Evolutionary conservation across 2,888 invertebrate genomes (phyloP).

Genomic region (Choreutis nemorana): DNA sequence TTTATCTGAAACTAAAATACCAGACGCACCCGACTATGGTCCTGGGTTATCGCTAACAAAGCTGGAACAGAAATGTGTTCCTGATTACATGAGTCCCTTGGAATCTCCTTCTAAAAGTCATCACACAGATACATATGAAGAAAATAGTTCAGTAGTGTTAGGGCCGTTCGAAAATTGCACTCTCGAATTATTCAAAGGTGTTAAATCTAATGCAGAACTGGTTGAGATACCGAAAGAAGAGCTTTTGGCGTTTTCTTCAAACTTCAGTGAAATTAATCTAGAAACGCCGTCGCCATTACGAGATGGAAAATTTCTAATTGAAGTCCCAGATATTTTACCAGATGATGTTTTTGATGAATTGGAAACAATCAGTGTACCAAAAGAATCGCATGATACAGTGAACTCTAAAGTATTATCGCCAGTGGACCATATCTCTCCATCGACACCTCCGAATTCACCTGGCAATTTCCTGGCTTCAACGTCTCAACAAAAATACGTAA

Average conservation of each 20-base stretch:
- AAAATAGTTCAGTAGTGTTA: slow-evolving; percentile 63
- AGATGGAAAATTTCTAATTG: slow-evolving; percentile 51
- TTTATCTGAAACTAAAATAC: slow-evolving; percentile 27
- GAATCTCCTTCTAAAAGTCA: slow-evolving; percentile 55
- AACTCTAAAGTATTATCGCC: slow-evolving; percentile 40
- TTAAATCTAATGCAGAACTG: slow-evolving; percentile 46
- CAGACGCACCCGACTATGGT: slow-evolving; percentile 25
- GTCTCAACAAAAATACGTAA: slow-evolving; percentile 42
- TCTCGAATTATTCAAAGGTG: slow-evolving; percentile 54
- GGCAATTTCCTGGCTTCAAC: slow-evolving; percentile 44
- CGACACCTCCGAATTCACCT: slow-evolving; percentile 54
- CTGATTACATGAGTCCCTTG: slow-evolving; percentile 43
- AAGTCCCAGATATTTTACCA: slow-evolving; percentile 48
- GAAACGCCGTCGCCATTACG: slow-evolving; percentile 55
- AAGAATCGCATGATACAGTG: slow-evolving; percentile 25
- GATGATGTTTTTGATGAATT: slow-evolving; percentile 42
- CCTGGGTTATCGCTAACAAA: slow-evolving; percentile 27
- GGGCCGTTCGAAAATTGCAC: slow-evolving; percentile 67
- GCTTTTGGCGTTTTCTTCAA: slow-evolving; percentile 60
- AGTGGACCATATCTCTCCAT: slow-evolving; percentile 41
- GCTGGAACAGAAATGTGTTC: slow-evolving; percentile 33
- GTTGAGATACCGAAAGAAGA: slow-evolving; percentile 53
- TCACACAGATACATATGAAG: slow-evolving; percentile 52
- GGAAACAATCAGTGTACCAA: slow-evolving; percentile 28
- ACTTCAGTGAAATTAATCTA: slow-evolving; percentile 58